Evolutionary conservation across 2,888 invertebrate genomes (phyloP), one percentile per base, ranked within the genome.

Genomic region (Prosopocoilus inquinatus): DNA sequence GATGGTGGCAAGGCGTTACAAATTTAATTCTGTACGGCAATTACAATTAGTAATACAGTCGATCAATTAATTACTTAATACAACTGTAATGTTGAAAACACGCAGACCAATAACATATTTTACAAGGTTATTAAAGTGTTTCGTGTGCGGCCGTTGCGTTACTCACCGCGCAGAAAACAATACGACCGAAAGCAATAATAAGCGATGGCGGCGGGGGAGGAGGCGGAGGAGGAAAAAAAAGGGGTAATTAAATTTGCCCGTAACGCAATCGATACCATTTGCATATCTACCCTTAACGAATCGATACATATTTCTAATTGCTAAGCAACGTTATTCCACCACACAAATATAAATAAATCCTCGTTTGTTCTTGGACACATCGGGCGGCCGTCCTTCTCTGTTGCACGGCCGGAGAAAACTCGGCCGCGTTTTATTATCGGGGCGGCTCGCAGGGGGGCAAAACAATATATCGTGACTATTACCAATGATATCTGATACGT

Each of bases 251-350:
- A 41, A 41, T 41, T 41, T 41, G 41, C 41, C 41, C 41, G 41
- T 15, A 15, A 41, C 41, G 9, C 12, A 41, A 41, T 41, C 41
- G 16, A 41, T 41, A 41, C 16, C 41, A 41, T 41, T 41, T 41
- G 41, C 41, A 41, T 41, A 41, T 41, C 12, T 16, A 41, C 41
- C 41, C 41, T 41, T 41, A 41, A 41, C 41, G 41, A 41, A 41
- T 41, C 41, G 41, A 41, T 41, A 41, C n/a, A 41, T 41, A 41
- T 70, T 68, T 70, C 69, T 70, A 73, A 72, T 72, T 72, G 73
- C 73, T 71, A 70, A 71, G 73, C 72, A 73, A 72, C 72, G 70
- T 69, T 65, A 69, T 64, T 67, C 70, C 67, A 72, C 70, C 67
- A 72, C 67, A 72, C 72, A 73, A 72, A 73, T 72, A 72, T 41